Conservation (phyloP, 1,140 invertebrate genomes). For the Zaprionus taronus region DNA sequence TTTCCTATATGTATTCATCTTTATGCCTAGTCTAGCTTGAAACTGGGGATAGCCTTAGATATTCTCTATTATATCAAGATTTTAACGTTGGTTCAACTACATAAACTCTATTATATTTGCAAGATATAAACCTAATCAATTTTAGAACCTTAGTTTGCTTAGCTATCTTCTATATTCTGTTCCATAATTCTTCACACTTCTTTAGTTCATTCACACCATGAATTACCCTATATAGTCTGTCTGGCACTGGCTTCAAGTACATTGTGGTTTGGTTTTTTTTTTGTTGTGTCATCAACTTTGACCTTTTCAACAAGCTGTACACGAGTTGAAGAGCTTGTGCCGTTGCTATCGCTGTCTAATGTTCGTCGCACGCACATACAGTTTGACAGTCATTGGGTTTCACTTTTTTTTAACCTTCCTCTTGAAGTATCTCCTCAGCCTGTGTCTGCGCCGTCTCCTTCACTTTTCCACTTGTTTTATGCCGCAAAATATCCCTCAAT, state of each 20-base stretch:
- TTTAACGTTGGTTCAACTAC: too few relatives aligned
- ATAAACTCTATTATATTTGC: too few relatives aligned
- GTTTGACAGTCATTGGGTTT: constrained; percentile 70
- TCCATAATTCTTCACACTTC: not conserved
- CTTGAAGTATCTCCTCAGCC: not conserved
- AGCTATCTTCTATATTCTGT: not conserved
- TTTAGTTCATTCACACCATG: not conserved
- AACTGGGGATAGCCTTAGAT: too few relatives aligned
- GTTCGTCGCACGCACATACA: constrained; percentile 48
- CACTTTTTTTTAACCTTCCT: constrained; percentile 56
- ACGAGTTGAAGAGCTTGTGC: constrained; percentile 16
- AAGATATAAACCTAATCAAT: not conserved
- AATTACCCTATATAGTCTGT: not conserved
- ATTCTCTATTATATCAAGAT: too few relatives aligned
- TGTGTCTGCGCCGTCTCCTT: constrained; percentile 10
- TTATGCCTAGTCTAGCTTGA: too few relatives aligned
- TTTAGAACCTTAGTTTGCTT: not conserved
- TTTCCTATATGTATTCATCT: too few relatives aligned
- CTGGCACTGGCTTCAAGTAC: not conserved
- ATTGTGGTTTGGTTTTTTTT: constrained; percentile 6
- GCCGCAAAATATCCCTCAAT: constrained; percentile 32
- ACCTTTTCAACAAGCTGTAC: constrained; percentile 67
- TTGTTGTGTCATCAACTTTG: constrained; percentile 58
- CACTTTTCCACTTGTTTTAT: constrained; percentile 63
- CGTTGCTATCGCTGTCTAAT: constrained; percentile 22